These are phyloP conservation scores for Aphidius ervi DNA, from an alignment of 1,140 invertebrate species.

Conservation along the genomic window DNA sequence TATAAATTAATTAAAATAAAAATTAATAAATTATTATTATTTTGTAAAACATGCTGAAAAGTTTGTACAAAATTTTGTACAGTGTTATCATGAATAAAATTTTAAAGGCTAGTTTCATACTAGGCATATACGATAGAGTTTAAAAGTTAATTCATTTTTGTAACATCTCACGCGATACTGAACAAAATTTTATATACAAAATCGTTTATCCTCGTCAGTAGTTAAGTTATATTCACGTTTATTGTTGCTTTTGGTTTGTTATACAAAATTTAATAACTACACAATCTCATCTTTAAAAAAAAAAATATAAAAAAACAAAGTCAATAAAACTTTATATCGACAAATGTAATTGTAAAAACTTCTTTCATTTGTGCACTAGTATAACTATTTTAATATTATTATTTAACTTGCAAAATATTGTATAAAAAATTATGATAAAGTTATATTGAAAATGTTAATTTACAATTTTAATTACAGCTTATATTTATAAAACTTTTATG, in stretches of 20 bases:
- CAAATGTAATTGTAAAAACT: background rate
- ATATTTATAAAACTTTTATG: too few relatives aligned
- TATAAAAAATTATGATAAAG: background rate
- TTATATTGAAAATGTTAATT: background rate
- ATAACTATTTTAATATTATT: background rate
- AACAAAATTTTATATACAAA: slow-evolving; percentile 2
- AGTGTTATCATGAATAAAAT: too few relatives aligned
- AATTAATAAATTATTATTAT: background rate
- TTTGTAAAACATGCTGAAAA: background rate
- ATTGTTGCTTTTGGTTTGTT: background rate
- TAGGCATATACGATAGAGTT: too few relatives aligned
- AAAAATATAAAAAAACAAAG: background rate
- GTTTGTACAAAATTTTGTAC: slow-evolving; percentile 15
- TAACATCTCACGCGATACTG: slow-evolving; percentile 13
- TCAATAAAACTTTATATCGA: background rate
- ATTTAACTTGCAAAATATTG: background rate
- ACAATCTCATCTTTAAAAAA: background rate
- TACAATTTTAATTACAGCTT: too few relatives aligned
- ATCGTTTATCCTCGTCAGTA: slow-evolving; percentile 9
- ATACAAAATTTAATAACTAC: slow-evolving; percentile 12
- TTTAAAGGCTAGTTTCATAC: too few relatives aligned
- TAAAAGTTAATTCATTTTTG: slow-evolving; percentile 17
- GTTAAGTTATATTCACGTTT: background rate
- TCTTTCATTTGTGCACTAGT: background rate
- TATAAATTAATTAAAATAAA: background rate